Evolutionary conservation across 1,140 invertebrate species (phyloP).

Genomic region (Brevipalpus yothersi): DNA sequence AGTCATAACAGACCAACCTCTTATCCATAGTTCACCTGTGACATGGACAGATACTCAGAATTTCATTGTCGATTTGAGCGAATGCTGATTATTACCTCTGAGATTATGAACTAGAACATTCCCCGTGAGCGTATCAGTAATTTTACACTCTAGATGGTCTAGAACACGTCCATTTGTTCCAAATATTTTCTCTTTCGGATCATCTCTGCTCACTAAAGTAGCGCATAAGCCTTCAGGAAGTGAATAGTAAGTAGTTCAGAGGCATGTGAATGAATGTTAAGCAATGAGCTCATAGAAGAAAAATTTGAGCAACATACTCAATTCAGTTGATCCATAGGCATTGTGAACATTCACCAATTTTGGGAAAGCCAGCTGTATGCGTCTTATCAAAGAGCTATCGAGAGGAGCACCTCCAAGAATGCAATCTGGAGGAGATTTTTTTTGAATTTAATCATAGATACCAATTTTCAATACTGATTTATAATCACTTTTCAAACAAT

Average conservation of each 20-base stretch:
- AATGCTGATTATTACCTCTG: slow-evolving; percentile 12
- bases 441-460: not conserved
- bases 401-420: slow-evolving; percentile 5
- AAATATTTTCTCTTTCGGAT: slow-evolving; percentile 12
- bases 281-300: not conserved
- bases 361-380: not conserved
- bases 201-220: not conserved
- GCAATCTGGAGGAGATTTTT: not conserved
- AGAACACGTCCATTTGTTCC: slow-evolving; percentile 47
- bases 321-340: slow-evolving; percentile 9
- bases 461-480: not conserved
- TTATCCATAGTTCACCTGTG: slow-evolving; percentile 49
- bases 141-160: slow-evolving; percentile 49
- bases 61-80: not conserved
- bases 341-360: not conserved
- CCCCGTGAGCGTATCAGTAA: slow-evolving; percentile 39
- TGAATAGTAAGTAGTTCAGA: not conserved
- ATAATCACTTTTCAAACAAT: not conserved
- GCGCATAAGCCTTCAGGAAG: not conserved
- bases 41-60: not conserved
- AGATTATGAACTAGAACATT: slow-evolving; percentile 41
- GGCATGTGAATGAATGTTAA: not conserved
- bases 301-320: not conserved
- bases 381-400: not conserved
- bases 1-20: slow-evolving; percentile 37